Evolutionary conservation across 2,888 invertebrate genomes (phyloP), one percentile per base, ranked within the genome.

Genomic region (Cerastoderma edule): DNA sequence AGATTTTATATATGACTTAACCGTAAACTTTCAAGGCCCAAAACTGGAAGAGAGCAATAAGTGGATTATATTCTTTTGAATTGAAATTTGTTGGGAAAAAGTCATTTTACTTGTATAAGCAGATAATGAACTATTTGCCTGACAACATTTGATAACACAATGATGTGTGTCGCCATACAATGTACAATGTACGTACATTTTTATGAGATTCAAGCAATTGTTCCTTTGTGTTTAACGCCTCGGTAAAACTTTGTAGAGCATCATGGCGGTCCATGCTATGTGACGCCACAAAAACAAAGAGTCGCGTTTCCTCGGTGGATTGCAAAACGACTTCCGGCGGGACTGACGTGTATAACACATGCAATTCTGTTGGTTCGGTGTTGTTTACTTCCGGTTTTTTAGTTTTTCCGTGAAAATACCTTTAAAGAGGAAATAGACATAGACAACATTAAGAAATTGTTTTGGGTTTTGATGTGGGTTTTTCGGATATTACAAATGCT

Each of bases 301-400:
- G 33, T 32, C 46, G 19, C 13, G 48, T 27, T 16, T 44, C 56
- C 22, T 53, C 46, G 5, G 27, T 44, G 22, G 63, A 28, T 4
- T 22, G 63, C 27, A 82, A 63, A n/a, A 19, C 44, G 4, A 79
- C 2, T 13, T 50, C 22, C 0, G 10, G 24, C 16, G 82, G 82
- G 24, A 76, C 35, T 0, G 39, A 30, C 0, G 78, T 81, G 60
- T 70, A 75, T 50, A 69, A 82, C 22, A 78, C 69, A 35, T 83
- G 78, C 30, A 83, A 46, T n/a, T 30, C 28, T 5, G 80, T 67
- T 13, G 65, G 69, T 4, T 35, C 64, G 28, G 60, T 67, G 6
- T 50, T 71, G n/a, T 69, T 48, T 28, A 79, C 66, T 56, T 85
- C 85, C 22, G 83, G 48, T 65, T 67, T 57, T 24, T 35, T 68